These are phyloP conservation scores for Drosophila simulans DNA, from an alignment of 1,140 invertebrate species.

Conservation along the genomic window DNA sequence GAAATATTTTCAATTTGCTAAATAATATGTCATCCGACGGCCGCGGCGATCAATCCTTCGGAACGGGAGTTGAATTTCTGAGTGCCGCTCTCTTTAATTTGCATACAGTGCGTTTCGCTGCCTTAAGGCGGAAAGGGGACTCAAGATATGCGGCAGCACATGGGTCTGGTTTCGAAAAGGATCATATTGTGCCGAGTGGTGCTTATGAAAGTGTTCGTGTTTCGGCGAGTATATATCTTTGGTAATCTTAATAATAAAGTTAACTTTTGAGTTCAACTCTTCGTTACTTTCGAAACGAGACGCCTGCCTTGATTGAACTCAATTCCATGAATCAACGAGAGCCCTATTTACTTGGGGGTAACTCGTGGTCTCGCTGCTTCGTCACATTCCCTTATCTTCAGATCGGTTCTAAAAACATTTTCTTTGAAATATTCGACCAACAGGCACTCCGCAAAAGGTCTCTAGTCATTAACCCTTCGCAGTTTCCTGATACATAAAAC, in stretches of 20 bases:
- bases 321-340: background rate
- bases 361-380: background rate
- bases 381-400: slow-evolving; percentile 10
- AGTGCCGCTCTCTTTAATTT: slow-evolving; percentile 75
- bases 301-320: background rate
- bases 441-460: background rate
- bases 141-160: background rate
- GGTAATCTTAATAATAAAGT: too few relatives aligned
- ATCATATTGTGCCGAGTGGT: background rate
- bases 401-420: slow-evolving; percentile 26
- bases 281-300: too few relatives aligned
- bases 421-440: slow-evolving; percentile 32
- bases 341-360: background rate
- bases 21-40: slow-evolving; percentile 78
- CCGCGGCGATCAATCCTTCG: slow-evolving; percentile 67
- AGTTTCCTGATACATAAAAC: slow-evolving; percentile 67
- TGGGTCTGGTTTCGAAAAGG: background rate
- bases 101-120: slow-evolving; percentile 29
- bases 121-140: slow-evolving; percentile 6
- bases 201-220: background rate
- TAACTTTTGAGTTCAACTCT: too few relatives aligned
- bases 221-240: background rate
- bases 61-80: slow-evolving; percentile 77
- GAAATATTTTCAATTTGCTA: slow-evolving; percentile 75
- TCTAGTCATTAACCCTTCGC: slow-evolving; percentile 63